A percentile compares a stretch with the other conserved stretches of the same genome.
Evolutionary conservation across 1,140 invertebrate species (phyloP).

Genomic region (Ceratina japonica): DNA sequence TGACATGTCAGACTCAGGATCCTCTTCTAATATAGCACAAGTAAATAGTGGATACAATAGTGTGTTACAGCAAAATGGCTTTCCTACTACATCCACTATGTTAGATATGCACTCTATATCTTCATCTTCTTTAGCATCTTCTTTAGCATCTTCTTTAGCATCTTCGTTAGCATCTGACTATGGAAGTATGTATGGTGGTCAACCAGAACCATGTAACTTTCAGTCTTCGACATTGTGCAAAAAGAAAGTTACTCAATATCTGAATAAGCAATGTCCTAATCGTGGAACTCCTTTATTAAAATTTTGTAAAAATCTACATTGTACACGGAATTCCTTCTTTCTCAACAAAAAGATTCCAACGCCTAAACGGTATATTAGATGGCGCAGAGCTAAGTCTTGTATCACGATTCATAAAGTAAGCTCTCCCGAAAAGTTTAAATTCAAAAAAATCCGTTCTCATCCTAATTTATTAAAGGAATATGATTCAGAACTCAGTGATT

Average conservation of each 20-base stretch:
- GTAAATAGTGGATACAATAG: constrained; percentile 1
- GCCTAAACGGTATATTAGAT: constrained; percentile 64
- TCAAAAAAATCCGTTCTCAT: constrained; percentile 61
- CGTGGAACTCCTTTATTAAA: constrained; percentile 29
- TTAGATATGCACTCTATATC: constrained; percentile 49
- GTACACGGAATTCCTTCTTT: constrained; percentile 33
- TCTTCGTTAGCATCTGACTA: constrained; percentile 18
- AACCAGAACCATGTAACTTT: constrained; percentile 12
- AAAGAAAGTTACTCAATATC: constrained; percentile 30
- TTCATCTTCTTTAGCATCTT: constrained; percentile 27
- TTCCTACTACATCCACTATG: constrained; percentile 27
- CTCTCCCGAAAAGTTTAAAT: constrained; percentile 55
- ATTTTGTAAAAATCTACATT: constrained; percentile 45
- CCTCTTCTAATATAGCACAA: neutral
- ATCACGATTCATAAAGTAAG: constrained; percentile 54
- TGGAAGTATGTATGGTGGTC: constrained; percentile 4
- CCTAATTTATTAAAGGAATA: constrained; percentile 59
- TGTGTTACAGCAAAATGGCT: constrained; percentile 13
- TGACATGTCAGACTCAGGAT: constrained; percentile 54
- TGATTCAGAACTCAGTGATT: constrained; percentile 46
- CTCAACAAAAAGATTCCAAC: constrained; percentile 50
- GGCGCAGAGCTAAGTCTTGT: constrained; percentile 68
- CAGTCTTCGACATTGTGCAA: constrained; percentile 38
- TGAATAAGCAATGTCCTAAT: constrained; percentile 20
- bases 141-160: constrained; percentile 33